phyloP scores from a whole-genome alignment of 2,888 invertebrate species.

The Apamea monoglypha region DNA sequence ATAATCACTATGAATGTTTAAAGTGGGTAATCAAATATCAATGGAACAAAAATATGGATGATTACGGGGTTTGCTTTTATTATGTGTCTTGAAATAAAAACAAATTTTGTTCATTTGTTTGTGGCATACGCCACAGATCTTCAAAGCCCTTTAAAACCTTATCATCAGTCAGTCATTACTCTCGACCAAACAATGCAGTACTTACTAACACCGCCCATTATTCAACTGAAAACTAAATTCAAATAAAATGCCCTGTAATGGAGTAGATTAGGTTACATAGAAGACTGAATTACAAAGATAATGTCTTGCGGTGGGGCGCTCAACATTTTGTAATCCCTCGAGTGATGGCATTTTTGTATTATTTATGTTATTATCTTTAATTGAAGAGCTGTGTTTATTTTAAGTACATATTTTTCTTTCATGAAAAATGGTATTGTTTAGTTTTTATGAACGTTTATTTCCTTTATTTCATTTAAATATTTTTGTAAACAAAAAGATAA shows the following conservation, averaged over 20 bases:
- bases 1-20: no score
- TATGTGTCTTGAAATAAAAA: no score
- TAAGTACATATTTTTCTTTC: background rate
- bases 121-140: no score
- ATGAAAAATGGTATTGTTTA: background rate
- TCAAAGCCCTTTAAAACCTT: background rate
- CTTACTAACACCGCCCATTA: constrained; percentile 18
- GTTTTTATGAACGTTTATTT: background rate
- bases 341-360: constrained; percentile 6
- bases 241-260: constrained; percentile 26
- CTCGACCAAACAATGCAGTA: constrained; percentile 1
- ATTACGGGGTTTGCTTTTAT: no score
- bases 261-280: constrained; percentile 34
- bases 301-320: constrained; percentile 11
- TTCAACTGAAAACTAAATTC: constrained; percentile 12
- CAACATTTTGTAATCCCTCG: background rate
- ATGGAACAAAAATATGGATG: no score
- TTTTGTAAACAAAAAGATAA: no score
- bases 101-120: no score
- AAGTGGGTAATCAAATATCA: no score
- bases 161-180: background rate
- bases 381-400: constrained; percentile 3
- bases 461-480: no score
- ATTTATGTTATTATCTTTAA: constrained; percentile 23
- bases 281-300: constrained; percentile 26